Conservation (phyloP, 2,888 invertebrate species). For the Dermolepida albohirtum region DNA sequence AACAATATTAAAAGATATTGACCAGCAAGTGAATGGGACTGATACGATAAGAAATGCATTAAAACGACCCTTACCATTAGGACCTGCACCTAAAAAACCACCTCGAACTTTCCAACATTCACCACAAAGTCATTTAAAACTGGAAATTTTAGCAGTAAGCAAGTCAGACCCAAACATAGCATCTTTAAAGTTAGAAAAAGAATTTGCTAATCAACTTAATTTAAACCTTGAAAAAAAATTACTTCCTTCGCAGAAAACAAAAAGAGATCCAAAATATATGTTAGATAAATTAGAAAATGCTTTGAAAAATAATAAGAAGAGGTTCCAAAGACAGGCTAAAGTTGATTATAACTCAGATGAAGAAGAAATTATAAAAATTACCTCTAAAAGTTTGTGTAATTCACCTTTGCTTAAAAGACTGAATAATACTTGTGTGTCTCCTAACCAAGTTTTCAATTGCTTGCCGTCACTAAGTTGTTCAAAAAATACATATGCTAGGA, state of each 20-base stretch:
- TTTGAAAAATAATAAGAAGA: slow-evolving; percentile 66
- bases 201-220: slow-evolving; percentile 46
- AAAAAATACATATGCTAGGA: slow-evolving; percentile 56
- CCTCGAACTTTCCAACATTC: slow-evolving; percentile 73
- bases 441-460: slow-evolving; percentile 59
- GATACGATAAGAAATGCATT: slow-evolving; percentile 76
- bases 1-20: slow-evolving; percentile 40
- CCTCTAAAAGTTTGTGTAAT: slow-evolving; percentile 47
- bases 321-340: slow-evolving; percentile 52
- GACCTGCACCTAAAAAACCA: slow-evolving; percentile 82
- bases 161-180: slow-evolving; percentile 32
- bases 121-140: slow-evolving; percentile 45
- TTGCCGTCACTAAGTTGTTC: slow-evolving; percentile 61
- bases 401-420: slow-evolving; percentile 37
- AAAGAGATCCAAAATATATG: slow-evolving; percentile 73
- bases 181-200: slow-evolving; percentile 43
- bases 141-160: slow-evolving; percentile 17
- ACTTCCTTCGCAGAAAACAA: slow-evolving; percentile 45
- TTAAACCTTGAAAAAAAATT: slow-evolving; percentile 21
- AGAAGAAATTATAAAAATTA: slow-evolving; percentile 58
- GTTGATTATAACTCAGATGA: slow-evolving; percentile 58
- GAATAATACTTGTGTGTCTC: slow-evolving; percentile 41
- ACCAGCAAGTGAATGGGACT: slow-evolving; percentile 53
- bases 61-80: slow-evolving; percentile 75
- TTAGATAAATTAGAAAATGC: slow-evolving; percentile 74